A percentile compares a stretch with the other conserved stretches of the same genome.
These are phyloP conservation scores for Oxygymnocypris stewartii DNA, from an alignment of 2,113 vertebrate species.

Conservation along the genomic window DNA sequence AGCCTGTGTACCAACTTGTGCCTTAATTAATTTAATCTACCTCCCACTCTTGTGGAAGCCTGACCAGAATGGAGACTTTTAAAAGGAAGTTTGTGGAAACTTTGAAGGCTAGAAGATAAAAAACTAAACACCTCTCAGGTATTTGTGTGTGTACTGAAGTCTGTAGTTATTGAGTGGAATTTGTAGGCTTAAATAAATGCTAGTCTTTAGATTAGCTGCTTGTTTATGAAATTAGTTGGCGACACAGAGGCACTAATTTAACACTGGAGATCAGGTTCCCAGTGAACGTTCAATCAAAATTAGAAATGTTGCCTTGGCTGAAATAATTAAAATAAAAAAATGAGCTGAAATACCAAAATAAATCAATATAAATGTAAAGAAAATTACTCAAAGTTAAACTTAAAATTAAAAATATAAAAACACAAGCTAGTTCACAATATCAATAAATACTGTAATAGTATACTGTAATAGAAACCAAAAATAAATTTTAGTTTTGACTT, in stretches of 20 bases:
- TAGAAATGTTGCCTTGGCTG: no score
- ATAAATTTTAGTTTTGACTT: no score
- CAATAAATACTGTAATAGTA: no score
- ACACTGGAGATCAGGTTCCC: neutral
- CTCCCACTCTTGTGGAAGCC: neutral
- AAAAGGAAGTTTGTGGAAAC: neutral
- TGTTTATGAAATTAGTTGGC: neutral
- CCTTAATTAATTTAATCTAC: slow-evolving; percentile 23
- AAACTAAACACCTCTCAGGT: neutral
- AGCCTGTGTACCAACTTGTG: slow-evolving; percentile 2
- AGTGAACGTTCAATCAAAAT: no score
- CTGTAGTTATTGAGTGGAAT: neutral
- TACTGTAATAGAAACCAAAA: no score
- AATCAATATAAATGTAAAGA: no score
- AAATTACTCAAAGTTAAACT: no score
- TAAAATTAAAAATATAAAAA: no score
- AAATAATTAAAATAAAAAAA: no score
- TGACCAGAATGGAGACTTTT: slow-evolving; percentile 8
- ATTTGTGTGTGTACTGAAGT: neutral
- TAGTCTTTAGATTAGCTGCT: neutral
- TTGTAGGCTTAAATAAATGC: neutral
- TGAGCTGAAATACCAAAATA: no score
- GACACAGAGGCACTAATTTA: neutral
- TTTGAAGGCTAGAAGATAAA: slow-evolving; percentile 3
- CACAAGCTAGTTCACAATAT: no score